Evolutionary conservation across 2,888 invertebrate genomes (phyloP), one percentile per base, ranked within the genome.

Genomic region (Sericinus montela): DNA sequence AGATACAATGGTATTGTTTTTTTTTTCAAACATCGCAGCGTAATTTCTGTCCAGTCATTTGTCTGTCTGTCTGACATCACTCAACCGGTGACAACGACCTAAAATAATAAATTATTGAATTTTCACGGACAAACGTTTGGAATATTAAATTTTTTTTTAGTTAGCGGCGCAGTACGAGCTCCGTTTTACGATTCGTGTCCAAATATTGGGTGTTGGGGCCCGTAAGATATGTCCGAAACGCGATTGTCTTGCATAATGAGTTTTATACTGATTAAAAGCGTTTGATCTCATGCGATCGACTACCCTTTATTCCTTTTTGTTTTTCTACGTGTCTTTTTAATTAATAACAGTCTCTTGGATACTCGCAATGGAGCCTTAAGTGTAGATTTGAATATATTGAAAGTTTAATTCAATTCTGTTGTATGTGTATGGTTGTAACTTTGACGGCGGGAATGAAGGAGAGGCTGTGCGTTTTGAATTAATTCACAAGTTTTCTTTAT

Each of bases 1-100:
- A 61, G 53, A 68, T 70, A 75, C 73, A 72, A 75, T 72, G 67
- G 59, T 62, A 73, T 75, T 76, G 79, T 79, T 67, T 75, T 72
- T 72, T 73, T 69, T 62, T 60, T 35, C n/a, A n/a, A 15, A 34
- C 32, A 13, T 16, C 32, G 34, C 38, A 30, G 23, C 25, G 54
- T 60, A 62, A 69, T 70, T 70, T 67, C 64, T 67, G 75, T 65
- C 65, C 69, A 69, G 73, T 72, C 77, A 74, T 75, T 72, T 72
- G 74, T 71, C 69, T 63, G 75, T 70, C 70, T 60, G 67, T 61
- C 80, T 83, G 82, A 81, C 81, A 79, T 85, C 85, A 81, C 72
- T 77, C 78, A 65, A 42, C n/a, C 61, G 65, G 77, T 62, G 84
- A 83, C 85, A 85, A 78, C 65, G 84, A 80, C 75, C 80, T 66